Evolutionary conservation across 2,797 vertebrate species (phyloP).

Genomic region (Nyctibius grandis): DNA sequence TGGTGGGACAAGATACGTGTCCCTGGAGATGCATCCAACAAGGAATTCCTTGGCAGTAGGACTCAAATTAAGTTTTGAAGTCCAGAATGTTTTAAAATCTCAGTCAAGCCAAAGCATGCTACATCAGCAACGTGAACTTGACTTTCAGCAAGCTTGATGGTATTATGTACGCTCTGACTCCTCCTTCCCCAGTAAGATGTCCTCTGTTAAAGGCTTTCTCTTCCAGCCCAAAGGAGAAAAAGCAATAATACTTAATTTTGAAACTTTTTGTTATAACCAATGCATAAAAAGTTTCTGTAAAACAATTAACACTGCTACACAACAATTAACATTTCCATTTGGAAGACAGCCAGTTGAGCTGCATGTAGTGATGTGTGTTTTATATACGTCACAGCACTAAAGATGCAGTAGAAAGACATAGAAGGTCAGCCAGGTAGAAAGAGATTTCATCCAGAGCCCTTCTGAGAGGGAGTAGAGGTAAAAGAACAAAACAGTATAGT

Average conservation of each 20-base stretch:
- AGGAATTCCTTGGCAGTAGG: not conserved
- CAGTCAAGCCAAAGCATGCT: not conserved
- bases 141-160: not conserved
- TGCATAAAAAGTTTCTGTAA: not conserved
- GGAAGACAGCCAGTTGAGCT: not conserved
- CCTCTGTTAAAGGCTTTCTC: not conserved
- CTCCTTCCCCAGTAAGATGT: not conserved
- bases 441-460: not conserved
- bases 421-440: not conserved
- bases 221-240: not conserved
- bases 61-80: not conserved
- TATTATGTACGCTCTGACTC: too few relatives aligned
- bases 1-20: not conserved
- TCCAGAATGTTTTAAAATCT: not conserved
- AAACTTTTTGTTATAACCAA: not conserved
- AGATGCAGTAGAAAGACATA: not conserved
- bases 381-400: not conserved
- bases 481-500: not conserved
- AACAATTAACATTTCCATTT: not conserved
- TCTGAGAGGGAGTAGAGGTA: rapidly evolving
- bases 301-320: not conserved
- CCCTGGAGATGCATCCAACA: not conserved
- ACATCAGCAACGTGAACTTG: not conserved
- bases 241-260: not conserved
- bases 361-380: not conserved